A percentile compares a stretch with the other conserved stretches of the same genome.
These are phyloP conservation scores for Serinus canaria DNA, from an alignment of 2,113 vertebrate species.

Conservation along the genomic window DNA sequence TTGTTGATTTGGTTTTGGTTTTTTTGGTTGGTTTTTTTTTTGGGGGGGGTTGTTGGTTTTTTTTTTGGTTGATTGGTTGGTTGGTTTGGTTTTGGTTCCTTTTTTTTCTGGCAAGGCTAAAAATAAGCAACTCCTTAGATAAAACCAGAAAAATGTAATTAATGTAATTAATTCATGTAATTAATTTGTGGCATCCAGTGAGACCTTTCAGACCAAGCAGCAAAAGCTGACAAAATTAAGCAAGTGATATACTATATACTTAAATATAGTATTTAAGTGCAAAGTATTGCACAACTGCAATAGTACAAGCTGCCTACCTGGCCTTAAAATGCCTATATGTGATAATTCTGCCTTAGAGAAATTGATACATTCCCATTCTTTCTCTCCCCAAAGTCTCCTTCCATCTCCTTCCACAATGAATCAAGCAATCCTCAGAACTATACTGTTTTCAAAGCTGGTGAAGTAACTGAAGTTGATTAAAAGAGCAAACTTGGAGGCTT, in stretches of 20 bases:
- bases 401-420: not conserved
- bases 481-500: not conserved
- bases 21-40: not conserved
- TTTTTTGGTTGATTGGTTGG: not conserved
- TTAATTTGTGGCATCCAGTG: not conserved
- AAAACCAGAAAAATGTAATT: not conserved
- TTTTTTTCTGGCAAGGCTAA: not conserved
- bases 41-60: no score
- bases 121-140: not conserved
- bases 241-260: no score
- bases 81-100: not conserved
- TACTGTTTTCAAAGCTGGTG: not conserved
- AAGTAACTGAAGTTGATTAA: not conserved
- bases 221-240: not conserved
- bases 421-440: not conserved
- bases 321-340: not conserved
- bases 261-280: not conserved
- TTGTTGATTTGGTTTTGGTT: not conserved
- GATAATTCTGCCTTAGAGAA: not conserved
- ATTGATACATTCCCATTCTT: not conserved
- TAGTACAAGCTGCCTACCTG: not conserved
- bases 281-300: not conserved
- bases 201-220: not conserved
- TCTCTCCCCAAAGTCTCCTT: not conserved
- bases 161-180: not conserved